These are phyloP conservation scores for Periphyllus acericola DNA, from an alignment of 2,888 invertebrate genomes.

Conservation along the genomic window DNA sequence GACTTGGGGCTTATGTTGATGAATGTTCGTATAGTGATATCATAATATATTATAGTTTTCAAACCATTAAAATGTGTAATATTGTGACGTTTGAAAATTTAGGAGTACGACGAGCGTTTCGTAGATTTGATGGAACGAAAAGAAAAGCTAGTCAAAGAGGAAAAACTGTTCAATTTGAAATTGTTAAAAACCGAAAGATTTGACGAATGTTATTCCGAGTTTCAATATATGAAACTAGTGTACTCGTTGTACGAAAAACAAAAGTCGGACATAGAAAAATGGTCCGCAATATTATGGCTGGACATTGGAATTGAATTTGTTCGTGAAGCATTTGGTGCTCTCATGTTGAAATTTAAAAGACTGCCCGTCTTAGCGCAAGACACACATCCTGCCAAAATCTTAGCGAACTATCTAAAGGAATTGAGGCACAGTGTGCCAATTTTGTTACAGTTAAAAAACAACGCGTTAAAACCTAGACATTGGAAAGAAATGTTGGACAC, in stretches of 20 bases:
- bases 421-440: conserved; percentile 37
- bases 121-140: conserved; percentile 23
- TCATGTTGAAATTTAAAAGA: conserved; percentile 40
- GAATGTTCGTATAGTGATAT: conserved; percentile 17
- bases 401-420: conserved; percentile 27
- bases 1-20: conserved; percentile 27
- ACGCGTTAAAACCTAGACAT: conserved; percentile 39
- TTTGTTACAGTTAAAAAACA: conserved; percentile 27
- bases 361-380: conserved; percentile 17
- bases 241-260: conserved; percentile 31
- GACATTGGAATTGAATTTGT: conserved; percentile 42
- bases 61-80: background rate
- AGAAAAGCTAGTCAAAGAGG: conserved; percentile 9
- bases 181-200: conserved; percentile 34
- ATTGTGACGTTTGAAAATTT: background rate
- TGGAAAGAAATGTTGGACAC: conserved; percentile 51
- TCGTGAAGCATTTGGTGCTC: conserved; percentile 43
- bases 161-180: conserved; percentile 46
- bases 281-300: conserved; percentile 41
- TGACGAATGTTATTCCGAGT: conserved; percentile 33
- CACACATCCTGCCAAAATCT: conserved; percentile 20
- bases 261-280: conserved; percentile 34
- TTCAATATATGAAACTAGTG: conserved; percentile 41
- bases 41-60: background rate
- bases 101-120: conserved; percentile 24